phyloP scores from a whole-genome alignment of 2,888 invertebrate species.

The Hartigia nigra region DNA sequence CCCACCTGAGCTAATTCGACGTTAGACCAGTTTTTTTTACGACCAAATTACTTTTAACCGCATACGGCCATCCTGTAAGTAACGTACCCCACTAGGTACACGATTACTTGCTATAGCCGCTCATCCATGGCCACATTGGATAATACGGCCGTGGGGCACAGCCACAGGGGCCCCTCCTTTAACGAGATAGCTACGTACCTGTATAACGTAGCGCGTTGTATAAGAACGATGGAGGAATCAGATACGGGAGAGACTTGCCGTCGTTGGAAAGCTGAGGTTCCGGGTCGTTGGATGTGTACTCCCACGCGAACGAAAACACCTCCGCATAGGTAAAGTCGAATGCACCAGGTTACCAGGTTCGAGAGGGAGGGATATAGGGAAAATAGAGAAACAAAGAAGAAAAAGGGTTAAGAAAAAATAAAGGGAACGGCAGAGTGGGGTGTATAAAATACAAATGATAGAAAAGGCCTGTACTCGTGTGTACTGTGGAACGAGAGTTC shows the following conservation, averaged over 20 bases:
- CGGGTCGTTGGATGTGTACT: constrained; percentile 52
- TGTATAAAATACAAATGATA: constrained; percentile 8
- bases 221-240: constrained; percentile 24
- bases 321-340: constrained; percentile 30
- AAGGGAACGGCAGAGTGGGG: constrained; percentile 23
- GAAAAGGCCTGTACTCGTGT: neutral
- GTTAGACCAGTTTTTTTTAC: neutral
- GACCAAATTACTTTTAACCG: neutral
- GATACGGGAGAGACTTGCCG: constrained; percentile 42
- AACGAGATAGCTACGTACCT: neutral
- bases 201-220: neutral
- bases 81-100: neutral
- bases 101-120: neutral
- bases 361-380: constrained; percentile 29
- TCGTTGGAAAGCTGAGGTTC: constrained; percentile 45
- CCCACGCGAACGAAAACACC: constrained; percentile 48
- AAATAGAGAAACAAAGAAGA: neutral
- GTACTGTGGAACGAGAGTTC: neutral
- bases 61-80: too few relatives aligned
- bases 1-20: neutral
- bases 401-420: neutral
- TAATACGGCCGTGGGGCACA: neutral
- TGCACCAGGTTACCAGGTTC: constrained; percentile 42
- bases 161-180: neutral
- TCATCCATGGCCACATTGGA: neutral